Evolutionary conservation across 2,113 vertebrate species (phyloP).

Genomic region (Erythrocercus mccallii): DNA sequence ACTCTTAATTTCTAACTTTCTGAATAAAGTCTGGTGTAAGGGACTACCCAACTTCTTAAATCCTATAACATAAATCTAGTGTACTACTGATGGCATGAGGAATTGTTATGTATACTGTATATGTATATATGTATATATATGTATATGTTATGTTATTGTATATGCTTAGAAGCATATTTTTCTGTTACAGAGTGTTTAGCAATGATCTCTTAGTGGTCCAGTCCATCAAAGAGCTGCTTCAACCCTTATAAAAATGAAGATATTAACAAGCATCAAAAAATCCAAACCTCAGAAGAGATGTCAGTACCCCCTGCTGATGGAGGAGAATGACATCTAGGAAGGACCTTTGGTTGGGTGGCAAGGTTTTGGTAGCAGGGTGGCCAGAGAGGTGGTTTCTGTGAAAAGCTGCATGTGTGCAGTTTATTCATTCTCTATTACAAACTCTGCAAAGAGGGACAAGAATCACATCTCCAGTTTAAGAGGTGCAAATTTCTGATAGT

Average conservation of each 20-base stretch:
- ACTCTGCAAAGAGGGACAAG: not conserved
- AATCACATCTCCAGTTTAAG: not conserved
- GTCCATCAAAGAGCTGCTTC: not conserved
- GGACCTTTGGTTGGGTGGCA: not conserved
- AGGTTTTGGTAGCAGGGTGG: not conserved
- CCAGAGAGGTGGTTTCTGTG: not conserved
- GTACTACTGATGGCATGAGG: not conserved
- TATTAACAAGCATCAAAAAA: not conserved
- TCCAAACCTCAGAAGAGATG: not conserved
- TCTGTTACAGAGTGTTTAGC: not conserved
- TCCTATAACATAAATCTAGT: not conserved
- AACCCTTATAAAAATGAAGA: not conserved
- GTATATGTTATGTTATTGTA: no score
- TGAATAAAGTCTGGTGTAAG: not conserved
- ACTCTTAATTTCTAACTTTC: not conserved
- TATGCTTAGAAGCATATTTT: not conserved
- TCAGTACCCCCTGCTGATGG: not conserved
- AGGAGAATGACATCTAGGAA: not conserved
- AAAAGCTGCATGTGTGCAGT: not conserved
- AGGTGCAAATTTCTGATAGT: not conserved
- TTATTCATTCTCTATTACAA: not conserved
- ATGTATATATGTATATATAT: no score
- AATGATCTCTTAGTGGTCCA: not conserved
- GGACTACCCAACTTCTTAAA: not conserved
- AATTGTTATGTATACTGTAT: not conserved